Conservation (phyloP, 2,888 invertebrate species). For the Scaptomyza parva region DNA sequence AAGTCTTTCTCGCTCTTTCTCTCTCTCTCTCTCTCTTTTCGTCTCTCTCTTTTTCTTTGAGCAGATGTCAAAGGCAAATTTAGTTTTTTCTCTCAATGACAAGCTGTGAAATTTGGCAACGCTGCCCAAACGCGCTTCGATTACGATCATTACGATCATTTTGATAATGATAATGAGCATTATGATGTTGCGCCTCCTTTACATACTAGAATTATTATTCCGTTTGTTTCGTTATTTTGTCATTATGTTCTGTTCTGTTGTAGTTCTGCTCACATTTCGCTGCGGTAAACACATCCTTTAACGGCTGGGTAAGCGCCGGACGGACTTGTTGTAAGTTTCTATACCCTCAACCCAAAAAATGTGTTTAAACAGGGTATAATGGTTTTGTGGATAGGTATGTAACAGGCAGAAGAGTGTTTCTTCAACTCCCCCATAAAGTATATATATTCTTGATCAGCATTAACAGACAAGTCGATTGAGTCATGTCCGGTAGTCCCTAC, state of each 20-base stretch:
- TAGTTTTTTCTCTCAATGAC: not conserved
- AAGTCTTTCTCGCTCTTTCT: constrained; percentile 20
- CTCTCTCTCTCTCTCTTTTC: not conserved
- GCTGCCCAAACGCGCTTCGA: not conserved
- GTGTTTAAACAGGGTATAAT: too few relatives aligned
- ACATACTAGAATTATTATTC: not conserved
- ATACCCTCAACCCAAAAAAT: too few relatives aligned
- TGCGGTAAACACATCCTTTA: constrained; percentile 57
- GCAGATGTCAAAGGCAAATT: not conserved
- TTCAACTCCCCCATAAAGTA: too few relatives aligned
- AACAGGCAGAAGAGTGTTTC: too few relatives aligned
- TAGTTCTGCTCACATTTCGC: constrained; percentile 56
- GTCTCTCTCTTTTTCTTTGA: not conserved
- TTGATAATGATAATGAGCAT: constrained; percentile 17
- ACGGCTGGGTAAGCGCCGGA: constrained; percentile 57
- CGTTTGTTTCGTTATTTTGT: not conserved
- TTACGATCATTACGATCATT: not conserved
- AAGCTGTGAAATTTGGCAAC: constrained; percentile 1
- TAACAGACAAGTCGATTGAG: too few relatives aligned
- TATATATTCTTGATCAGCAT: too few relatives aligned
- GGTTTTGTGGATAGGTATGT: too few relatives aligned
- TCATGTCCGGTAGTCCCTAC: too few relatives aligned
- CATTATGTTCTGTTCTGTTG: too few relatives aligned
- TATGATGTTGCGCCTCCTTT: constrained; percentile 9
- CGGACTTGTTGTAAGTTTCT: constrained; percentile 28